Evolutionary conservation across 2,888 invertebrate species (phyloP), one percentile per base, ranked within the genome.

Genomic region (Liposcelis brunnea): DNA sequence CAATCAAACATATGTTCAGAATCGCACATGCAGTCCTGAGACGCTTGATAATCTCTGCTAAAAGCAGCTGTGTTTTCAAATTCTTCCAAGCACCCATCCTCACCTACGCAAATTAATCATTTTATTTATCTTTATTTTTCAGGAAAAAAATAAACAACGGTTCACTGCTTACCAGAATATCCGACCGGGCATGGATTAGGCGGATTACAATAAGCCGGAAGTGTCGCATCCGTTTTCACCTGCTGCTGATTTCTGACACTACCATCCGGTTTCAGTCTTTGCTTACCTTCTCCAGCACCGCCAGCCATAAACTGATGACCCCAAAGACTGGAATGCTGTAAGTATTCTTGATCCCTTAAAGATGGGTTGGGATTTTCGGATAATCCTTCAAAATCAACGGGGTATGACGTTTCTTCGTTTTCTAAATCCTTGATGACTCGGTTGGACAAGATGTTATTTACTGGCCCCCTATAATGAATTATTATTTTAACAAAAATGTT

Each of bases 151-250:
- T 7, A 6, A 35, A 7, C 7, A 7, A 14, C 35, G 6, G 6
- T 35, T 15, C 35, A 7, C 35, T 2, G 16, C 37, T 63, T 64
- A 83, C 87, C 79, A 50, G 78, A 75, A 59, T 86, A 94, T 52
- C 94, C 97, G 48, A 87, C 76, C 2, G 97, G 98, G 59, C 98
- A 98, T 1, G 98, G 98, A 64, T 98, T 98, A 2, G 97, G 97
- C 1, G 98, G 98, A 63, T 95, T 94, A 63, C 98, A 98, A 65
- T 98, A 98, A 15, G 97, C 94, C 0, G 97, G 97, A 48, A 98
- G 69, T 11, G 83, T 79, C 8, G 85, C 83, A 59, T 97, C 94
- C 2, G 84, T 78, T 65, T 95, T 95, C 42, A 90, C 77, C 62
- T 85, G 78, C 52, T 78, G 75, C 32, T 68, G 64, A 54, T 76